phyloP scores from a whole-genome alignment of 2,113 vertebrate species.

The Porphyrio hochstetteri region DNA sequence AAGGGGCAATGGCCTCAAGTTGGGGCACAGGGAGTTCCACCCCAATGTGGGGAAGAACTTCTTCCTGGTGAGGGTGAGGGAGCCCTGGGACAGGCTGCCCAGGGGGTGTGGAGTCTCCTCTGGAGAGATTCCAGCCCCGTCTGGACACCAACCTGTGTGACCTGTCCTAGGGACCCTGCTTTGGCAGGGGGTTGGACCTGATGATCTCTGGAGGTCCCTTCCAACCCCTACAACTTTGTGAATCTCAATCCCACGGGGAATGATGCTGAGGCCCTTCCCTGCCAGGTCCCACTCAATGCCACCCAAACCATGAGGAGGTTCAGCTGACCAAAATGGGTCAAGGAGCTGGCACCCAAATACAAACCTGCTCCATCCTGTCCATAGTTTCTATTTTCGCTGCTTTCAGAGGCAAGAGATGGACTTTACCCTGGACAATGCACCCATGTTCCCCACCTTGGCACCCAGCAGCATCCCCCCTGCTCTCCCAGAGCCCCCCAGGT shows the following conservation, averaged over 20 bases:
- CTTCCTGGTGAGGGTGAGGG: no score
- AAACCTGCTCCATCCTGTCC: background rate
- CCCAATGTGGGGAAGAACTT: no score
- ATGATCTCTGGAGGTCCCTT: no score
- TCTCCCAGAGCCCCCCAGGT: background rate
- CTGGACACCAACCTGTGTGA: no score
- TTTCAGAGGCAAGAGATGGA: background rate
- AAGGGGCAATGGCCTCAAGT: no score
- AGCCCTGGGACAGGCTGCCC: no score
- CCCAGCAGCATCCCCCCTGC: background rate
- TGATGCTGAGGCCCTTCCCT: background rate
- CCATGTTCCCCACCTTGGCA: background rate
- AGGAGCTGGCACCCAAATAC: background rate
- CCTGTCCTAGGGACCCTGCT: no score
- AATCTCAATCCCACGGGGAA: background rate
- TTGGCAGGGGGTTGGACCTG: no score
- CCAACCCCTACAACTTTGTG: no score
- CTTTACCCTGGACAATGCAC: background rate
- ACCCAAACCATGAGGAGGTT: accelerated
- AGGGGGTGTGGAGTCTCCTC: no score
- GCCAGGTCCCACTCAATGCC: accelerated
- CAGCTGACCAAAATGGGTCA: accelerated
- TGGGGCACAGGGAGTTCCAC: no score
- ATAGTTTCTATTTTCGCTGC: background rate
- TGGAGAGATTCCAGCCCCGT: no score